phyloP scores from a whole-genome alignment of 2,888 invertebrate species.

The Spodoptera exigua region DNA sequence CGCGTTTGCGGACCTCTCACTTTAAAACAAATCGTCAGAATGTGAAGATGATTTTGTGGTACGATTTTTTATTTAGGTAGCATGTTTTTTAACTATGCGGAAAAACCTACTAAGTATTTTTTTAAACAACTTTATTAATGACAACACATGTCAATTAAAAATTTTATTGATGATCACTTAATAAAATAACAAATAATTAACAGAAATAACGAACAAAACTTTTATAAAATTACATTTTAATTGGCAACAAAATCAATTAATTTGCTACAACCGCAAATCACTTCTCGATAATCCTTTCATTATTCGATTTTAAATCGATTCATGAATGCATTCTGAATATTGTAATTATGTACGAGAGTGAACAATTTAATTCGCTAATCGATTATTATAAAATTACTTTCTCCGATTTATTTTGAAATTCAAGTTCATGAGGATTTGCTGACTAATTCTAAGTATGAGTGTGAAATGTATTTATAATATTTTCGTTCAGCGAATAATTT shows the following conservation, averaged over 20 bases:
- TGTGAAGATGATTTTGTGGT: too few species aligned
- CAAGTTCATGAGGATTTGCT: slow-evolving; percentile 11
- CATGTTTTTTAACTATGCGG: too few species aligned
- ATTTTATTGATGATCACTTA: neutral
- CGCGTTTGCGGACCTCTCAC: too few species aligned
- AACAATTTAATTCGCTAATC: slow-evolving; percentile 29
- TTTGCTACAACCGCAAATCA: slow-evolving; percentile 4
- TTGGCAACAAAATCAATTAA: slow-evolving; percentile 5
- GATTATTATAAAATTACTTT: slow-evolving; percentile 31
- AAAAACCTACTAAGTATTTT: too few species aligned
- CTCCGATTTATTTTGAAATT: slow-evolving; percentile 20
- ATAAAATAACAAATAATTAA: neutral
- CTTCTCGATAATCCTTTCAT: slow-evolving; percentile 13
- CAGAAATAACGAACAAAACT: neutral
- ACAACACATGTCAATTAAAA: neutral
- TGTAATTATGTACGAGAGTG: slow-evolving; percentile 35
- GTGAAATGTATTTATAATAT: too few species aligned
- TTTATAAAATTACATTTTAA: slow-evolving; percentile 15
- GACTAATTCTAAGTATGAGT: slow-evolving; percentile 3
- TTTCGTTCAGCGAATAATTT: too few species aligned
- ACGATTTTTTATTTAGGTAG: too few species aligned
- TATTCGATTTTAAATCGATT: slow-evolving; percentile 6
- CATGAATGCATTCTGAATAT: slow-evolving; percentile 10
- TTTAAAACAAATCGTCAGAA: too few species aligned
- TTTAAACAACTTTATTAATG: neutral